These are phyloP conservation scores for Mactra quadrangularis DNA, from an alignment of 1,140 invertebrate genomes.

Conservation along the genomic window DNA sequence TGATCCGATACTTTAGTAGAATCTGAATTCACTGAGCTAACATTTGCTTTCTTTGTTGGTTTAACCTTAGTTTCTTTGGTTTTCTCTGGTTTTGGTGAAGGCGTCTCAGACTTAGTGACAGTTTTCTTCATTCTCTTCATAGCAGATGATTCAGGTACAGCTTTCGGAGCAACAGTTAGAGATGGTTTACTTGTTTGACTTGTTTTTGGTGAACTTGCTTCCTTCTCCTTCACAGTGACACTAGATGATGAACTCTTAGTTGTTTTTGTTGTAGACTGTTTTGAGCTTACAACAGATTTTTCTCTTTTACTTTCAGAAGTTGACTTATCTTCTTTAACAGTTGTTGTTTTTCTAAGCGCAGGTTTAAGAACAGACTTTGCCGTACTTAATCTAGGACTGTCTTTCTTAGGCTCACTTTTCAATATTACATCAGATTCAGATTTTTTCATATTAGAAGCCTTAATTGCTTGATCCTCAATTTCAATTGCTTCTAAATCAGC, in stretches of 20 bases:
- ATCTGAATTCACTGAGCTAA: constrained; percentile 51
- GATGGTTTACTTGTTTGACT: not conserved
- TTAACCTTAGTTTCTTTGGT: not conserved
- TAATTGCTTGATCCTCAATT: too few species aligned
- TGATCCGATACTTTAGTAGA: constrained; percentile 21
- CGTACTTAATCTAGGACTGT: too few species aligned
- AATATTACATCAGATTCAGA: not conserved
- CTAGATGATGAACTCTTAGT: not conserved
- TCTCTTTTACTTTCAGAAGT: not conserved
- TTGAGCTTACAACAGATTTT: not conserved
- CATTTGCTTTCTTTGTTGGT: constrained; percentile 38
- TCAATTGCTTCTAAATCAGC: not conserved
- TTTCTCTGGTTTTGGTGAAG: not conserved
- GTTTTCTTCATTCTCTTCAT: not conserved
- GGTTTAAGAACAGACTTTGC: too few species aligned
- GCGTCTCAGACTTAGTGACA: not conserved
- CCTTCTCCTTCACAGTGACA: not conserved
- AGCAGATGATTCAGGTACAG: not conserved
- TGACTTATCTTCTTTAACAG: too few species aligned
- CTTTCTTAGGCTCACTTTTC: not conserved
- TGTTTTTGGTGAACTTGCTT: not conserved
- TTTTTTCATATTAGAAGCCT: not conserved
- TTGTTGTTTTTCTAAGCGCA: too few species aligned
- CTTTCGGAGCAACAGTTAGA: not conserved
- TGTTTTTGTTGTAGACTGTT: not conserved